A percentile compares a stretch with the other conserved stretches of the same genome.
phyloP scores from a whole-genome alignment of 2,797 vertebrate genomes.

The Sebastes hubbsi region DNA sequence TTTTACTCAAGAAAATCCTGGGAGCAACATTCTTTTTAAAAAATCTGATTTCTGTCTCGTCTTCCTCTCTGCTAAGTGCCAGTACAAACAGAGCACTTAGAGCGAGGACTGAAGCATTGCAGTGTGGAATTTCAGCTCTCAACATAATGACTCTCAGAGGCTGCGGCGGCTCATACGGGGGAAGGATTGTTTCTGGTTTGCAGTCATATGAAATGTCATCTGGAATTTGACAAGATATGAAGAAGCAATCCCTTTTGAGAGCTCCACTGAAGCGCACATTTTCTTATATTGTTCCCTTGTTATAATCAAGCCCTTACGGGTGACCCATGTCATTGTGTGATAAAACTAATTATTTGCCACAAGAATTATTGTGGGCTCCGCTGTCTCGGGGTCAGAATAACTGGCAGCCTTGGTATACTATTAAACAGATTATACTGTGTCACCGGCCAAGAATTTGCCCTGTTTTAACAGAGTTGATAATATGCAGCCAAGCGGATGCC shows the following conservation, averaged over 20 bases:
- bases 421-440: slow-evolving; percentile 68
- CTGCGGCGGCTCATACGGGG: slow-evolving; percentile 66
- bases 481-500: slow-evolving; percentile 39
- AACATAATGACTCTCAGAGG: slow-evolving; percentile 76
- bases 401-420: slow-evolving; percentile 68
- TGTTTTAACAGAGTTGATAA: slow-evolving; percentile 51
- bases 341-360: slow-evolving; percentile 83
- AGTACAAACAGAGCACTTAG: slow-evolving; percentile 70
- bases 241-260: slow-evolving; percentile 79
- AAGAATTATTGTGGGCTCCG: slow-evolving; percentile 68
- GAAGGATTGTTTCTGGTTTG: slow-evolving; percentile 79
- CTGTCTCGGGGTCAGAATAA: slow-evolving; percentile 73
- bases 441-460: slow-evolving; percentile 46
- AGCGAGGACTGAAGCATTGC: slow-evolving; percentile 63
- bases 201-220: slow-evolving; percentile 84
- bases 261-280: slow-evolving; percentile 75
- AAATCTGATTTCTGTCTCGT: slow-evolving; percentile 53
- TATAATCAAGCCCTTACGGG: slow-evolving; percentile 73
- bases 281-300: slow-evolving; percentile 79
- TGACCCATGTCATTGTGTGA: slow-evolving; percentile 80
- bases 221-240: slow-evolving; percentile 83
- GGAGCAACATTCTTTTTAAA: slow-evolving; percentile 44
- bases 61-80: slow-evolving; percentile 66
- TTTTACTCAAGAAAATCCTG: slow-evolving; percentile 8
- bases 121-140: slow-evolving; percentile 74